A percentile compares a stretch with the other conserved stretches of the same genome.
phyloP scores from a whole-genome alignment of 2,113 vertebrate species.

The Zootoca vivipara region DNA sequence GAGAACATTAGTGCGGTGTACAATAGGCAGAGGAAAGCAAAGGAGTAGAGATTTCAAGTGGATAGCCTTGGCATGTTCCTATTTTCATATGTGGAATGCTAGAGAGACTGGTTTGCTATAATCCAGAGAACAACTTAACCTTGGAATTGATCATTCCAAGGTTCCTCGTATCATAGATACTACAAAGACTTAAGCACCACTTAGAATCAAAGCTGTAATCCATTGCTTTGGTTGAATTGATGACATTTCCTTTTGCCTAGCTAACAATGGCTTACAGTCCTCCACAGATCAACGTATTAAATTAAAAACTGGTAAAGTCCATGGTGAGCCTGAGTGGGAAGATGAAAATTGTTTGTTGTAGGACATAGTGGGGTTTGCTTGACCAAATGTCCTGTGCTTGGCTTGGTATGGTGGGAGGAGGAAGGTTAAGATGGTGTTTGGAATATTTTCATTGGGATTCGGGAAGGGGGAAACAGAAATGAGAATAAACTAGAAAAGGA shows the following conservation, averaged over 20 bases:
- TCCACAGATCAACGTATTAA: slow-evolving; percentile 28
- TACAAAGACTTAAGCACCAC: slow-evolving; percentile 26
- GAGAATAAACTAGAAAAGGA: slow-evolving; percentile 11
- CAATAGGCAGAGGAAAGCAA: no score
- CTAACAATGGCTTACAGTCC: slow-evolving; percentile 45
- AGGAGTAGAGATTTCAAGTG: background rate
- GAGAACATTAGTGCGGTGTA: background rate
- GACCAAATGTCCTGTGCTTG: slow-evolving; percentile 13
- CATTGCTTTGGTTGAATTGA: slow-evolving; percentile 51
- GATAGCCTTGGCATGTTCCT: background rate
- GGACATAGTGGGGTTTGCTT: slow-evolving; percentile 7
- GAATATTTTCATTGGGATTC: slow-evolving; percentile 14
- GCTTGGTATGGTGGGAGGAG: background rate
- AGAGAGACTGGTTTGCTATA: background rate
- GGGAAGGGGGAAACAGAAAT: slow-evolving; percentile 12
- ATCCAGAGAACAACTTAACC: slow-evolving; percentile 8
- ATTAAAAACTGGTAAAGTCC: slow-evolving; percentile 52
- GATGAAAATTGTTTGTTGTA: slow-evolving; percentile 23
- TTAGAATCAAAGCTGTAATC: slow-evolving; percentile 8
- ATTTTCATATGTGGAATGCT: background rate
- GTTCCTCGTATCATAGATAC: slow-evolving; percentile 27
- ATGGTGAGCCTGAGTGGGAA: slow-evolving; percentile 27
- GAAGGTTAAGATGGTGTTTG: background rate
- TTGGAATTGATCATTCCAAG: background rate
- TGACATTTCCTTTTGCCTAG: slow-evolving; percentile 41